Conservation (phyloP, 2,888 invertebrate species). For the Matsumyia berberina region DNA sequence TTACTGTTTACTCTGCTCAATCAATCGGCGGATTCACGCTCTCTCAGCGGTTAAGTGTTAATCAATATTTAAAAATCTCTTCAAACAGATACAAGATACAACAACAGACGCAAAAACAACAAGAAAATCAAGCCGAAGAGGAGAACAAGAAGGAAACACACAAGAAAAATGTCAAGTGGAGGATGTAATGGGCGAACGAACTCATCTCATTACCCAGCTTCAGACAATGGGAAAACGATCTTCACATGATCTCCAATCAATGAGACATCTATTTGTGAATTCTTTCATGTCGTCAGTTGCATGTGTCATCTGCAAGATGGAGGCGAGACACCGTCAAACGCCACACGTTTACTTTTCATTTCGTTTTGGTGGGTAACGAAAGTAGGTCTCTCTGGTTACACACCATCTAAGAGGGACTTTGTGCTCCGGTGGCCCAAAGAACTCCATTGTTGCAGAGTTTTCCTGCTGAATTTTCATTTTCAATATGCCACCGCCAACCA, state of each 20-base stretch:
- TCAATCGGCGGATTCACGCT: constrained; percentile 38
- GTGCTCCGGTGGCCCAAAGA: too few species aligned
- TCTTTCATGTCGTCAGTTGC: constrained; percentile 40
- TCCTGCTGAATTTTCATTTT: constrained; percentile 65
- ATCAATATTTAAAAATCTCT: constrained; percentile 71
- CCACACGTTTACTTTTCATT: constrained; percentile 54
- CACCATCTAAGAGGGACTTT: constrained; percentile 42
- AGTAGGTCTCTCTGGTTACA: constrained; percentile 55
- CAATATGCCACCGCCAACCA: constrained; percentile 55
- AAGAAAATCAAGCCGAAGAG: too few species aligned
- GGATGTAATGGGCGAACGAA: neutral
- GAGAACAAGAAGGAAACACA: too few species aligned
- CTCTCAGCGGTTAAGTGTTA: constrained; percentile 59
- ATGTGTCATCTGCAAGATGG: constrained; percentile 53
- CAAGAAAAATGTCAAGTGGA: too few species aligned
- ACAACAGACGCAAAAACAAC: constrained; percentile 39
- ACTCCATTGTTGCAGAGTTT: neutral
- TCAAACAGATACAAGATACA: constrained; percentile 36
- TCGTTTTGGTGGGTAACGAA: constrained; percentile 47
- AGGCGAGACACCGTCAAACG: too few species aligned
- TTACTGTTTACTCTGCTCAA: constrained; percentile 23
- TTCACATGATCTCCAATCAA: constrained; percentile 28
- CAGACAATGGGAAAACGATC: constrained; percentile 28
- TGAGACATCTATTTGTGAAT: constrained; percentile 25
- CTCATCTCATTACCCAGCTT: neutral